Conservation (phyloP, 2,797 vertebrate genomes). For the Urocyon cinereoargenteus region DNA sequence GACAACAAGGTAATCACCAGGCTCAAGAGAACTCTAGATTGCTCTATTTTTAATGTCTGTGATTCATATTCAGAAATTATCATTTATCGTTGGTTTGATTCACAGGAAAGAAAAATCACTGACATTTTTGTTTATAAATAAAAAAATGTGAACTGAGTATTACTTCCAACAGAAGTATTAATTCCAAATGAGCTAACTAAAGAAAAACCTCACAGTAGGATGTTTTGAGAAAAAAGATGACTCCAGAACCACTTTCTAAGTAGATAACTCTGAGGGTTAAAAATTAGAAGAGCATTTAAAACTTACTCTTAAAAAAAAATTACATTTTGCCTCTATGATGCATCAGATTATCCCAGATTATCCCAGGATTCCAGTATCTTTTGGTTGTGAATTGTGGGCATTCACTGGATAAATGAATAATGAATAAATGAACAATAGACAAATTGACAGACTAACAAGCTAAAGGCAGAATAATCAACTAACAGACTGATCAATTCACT, state of each 20-base stretch:
- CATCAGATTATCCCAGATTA: background rate
- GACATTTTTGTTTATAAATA: conserved; percentile 32
- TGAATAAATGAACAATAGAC: background rate
- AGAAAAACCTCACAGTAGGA: background rate
- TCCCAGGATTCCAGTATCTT: background rate
- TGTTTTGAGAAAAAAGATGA: background rate
- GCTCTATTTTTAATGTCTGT: conserved; percentile 42
- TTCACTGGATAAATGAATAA: background rate
- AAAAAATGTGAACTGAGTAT: conserved; percentile 10
- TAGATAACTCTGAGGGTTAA: background rate
- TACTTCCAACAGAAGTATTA: background rate
- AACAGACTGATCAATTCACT: background rate
- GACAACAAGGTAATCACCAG: background rate
- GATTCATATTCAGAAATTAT: conserved; percentile 38
- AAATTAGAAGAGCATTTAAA: conserved; percentile 24
- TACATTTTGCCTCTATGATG: background rate
- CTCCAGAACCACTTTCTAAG: background rate
- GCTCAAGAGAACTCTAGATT: background rate
- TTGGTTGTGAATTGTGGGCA: background rate
- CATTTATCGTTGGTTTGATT: background rate
- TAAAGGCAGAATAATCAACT: background rate
- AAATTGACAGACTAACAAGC: background rate
- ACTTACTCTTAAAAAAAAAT: background rate
- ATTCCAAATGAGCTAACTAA: conserved; percentile 30
- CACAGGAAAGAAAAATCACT: conserved; percentile 54